Conservation (phyloP, 1,140 invertebrate genomes). For the Caerostris darwini region DNA sequence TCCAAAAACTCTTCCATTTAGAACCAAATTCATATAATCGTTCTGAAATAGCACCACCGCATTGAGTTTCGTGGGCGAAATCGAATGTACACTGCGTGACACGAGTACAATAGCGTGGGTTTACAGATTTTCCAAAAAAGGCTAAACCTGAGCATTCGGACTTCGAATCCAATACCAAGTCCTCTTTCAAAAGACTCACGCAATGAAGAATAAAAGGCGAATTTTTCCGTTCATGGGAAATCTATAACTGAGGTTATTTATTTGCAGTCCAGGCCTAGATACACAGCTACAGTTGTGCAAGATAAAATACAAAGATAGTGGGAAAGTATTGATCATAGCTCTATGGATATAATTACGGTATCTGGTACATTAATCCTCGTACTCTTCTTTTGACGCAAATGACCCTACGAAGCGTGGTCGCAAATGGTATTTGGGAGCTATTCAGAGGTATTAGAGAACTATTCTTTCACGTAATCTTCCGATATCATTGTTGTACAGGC, state of each 20-base stretch:
- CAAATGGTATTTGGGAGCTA: constrained; percentile 71
- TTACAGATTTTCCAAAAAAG: constrained; percentile 1
- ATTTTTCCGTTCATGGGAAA: constrained; percentile 73
- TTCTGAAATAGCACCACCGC: no score
- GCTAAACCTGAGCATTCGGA: neutral
- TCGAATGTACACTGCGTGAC: neutral
- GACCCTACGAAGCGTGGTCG: constrained; percentile 50
- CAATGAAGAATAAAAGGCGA: neutral
- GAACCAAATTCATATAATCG: no score
- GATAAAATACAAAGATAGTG: constrained; percentile 74
- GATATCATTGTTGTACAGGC: constrained; percentile 29
- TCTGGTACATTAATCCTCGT: constrained; percentile 69
- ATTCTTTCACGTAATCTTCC: constrained; percentile 58
- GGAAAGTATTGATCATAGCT: constrained; percentile 71
- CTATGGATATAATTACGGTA: constrained; percentile 75
- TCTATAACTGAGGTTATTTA: constrained; percentile 72
- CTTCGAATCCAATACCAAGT: constrained; percentile 62
- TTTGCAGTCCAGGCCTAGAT: constrained; percentile 65
- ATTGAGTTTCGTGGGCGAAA: neutral
- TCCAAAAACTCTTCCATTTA: no score
- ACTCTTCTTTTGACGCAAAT: constrained; percentile 76
- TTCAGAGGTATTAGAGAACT: constrained; percentile 68
- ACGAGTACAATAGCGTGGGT: neutral
- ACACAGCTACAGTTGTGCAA: constrained; percentile 63
- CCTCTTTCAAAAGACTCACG: constrained; percentile 18